Conservation (phyloP, 2,888 invertebrate genomes). For the Acanthosoma haemorrhoidale region DNA sequence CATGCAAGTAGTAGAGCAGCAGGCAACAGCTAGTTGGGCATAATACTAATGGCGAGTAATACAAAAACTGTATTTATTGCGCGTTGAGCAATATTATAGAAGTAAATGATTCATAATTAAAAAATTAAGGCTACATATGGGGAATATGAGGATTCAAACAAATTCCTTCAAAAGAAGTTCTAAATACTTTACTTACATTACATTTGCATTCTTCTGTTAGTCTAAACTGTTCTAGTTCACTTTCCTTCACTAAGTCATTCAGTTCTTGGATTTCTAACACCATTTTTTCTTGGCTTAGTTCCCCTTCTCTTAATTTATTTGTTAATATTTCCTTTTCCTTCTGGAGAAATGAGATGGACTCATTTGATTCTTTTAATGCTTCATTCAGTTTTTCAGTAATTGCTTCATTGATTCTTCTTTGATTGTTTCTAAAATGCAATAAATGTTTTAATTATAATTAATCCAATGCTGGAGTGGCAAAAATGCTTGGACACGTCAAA, state of each 20-base stretch:
- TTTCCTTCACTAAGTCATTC: slow-evolving; percentile 49
- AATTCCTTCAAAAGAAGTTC: too few species aligned
- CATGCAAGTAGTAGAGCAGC: too few species aligned
- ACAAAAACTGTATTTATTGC: too few species aligned
- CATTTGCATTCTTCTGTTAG: slow-evolving; percentile 44
- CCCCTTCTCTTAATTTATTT: slow-evolving; percentile 22
- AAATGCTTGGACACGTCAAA: too few species aligned
- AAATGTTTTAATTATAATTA: too few species aligned
- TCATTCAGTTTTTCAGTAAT: neutral
- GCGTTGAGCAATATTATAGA: too few species aligned
- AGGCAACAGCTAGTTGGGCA: too few species aligned
- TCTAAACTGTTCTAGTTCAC: slow-evolving; percentile 42
- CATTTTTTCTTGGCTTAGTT: slow-evolving; percentile 44
- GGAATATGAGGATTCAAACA: too few species aligned
- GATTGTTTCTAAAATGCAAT: neutral
- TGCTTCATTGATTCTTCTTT: neutral
- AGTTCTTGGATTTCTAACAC: slow-evolving; percentile 50
- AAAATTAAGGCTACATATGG: too few species aligned
- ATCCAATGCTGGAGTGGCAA: too few species aligned
- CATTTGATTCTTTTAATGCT: neutral
- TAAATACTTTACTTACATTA: neutral
- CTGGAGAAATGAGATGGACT: neutral
- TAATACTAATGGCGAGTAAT: too few species aligned
- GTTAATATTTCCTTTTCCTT: slow-evolving; percentile 14
- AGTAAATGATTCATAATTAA: too few species aligned